Evolutionary conservation across 2,113 vertebrate genomes (phyloP), one percentile per base, ranked within the genome.

Genomic region (Oxyura jamaicensis): DNA sequence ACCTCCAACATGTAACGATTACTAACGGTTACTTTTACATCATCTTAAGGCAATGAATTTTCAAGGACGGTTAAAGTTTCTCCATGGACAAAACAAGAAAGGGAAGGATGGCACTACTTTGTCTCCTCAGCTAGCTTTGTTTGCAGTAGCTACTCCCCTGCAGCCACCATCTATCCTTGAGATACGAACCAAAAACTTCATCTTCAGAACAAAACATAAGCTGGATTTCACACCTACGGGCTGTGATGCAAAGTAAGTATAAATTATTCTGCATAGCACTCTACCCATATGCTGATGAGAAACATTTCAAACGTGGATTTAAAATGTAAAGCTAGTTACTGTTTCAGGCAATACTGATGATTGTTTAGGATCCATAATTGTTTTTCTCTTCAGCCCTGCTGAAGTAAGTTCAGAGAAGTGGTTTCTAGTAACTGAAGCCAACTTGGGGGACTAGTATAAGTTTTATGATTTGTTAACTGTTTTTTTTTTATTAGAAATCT

Each of bases 161-260:
- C 99, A 99, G 78, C 97, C 98, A 12, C 98, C 98, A 6, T 98
- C 98, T 83, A 98, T 99, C 88, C 97, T 99, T 79, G 99, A 99
- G 96, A 99, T 99, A 82, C 92, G 98, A 86, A 98, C 98, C 94
- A 99, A 98, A 97, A 99, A 98, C 90, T 98, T 98, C 84, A 98
- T 99, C 89, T 99, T 99, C 97, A 97, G 98, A 97, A 98, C 98
- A 56, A 99, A 99, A 88, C 98, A 99, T 97, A 99, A 98, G 78
- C 95, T 99, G 83, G 99, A 99, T 95, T 99, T 99, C 92, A 98
- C 98, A 3, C 99, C 98, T 41, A 98, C 71, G 46, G 98, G 97
- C 60, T 99, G 98, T 81, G 98, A 99, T 95, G 97, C 98, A 95
- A 99, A 98, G 99, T 99, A 97, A 85, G 98, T 97, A 15, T 56